A percentile compares a stretch with the other conserved stretches of the same genome.
Evolutionary conservation across 2,113 vertebrate species (phyloP).

Genomic region (Plectropomus leopardus): DNA sequence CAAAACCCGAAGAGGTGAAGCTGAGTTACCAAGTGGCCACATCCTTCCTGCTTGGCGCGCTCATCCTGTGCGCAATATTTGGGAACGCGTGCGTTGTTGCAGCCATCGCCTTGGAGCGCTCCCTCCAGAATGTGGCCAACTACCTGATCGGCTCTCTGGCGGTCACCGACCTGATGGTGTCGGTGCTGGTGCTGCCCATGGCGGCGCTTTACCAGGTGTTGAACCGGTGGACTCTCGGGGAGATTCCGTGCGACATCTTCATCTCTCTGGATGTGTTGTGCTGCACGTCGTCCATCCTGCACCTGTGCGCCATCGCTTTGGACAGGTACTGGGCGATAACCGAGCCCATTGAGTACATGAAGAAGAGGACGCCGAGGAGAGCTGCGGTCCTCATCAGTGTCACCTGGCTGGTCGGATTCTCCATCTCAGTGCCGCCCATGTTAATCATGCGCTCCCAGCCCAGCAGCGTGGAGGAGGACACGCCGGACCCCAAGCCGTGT

Average conservation of each 20-base stretch:
- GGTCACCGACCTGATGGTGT: constrained; percentile 97
- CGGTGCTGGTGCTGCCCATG: constrained; percentile 98
- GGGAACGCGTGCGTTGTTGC: constrained; percentile 98
- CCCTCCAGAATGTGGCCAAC: constrained; percentile 96
- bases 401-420: constrained; percentile 97
- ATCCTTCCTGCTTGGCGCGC: constrained; percentile 90
- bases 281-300: constrained; percentile 98
- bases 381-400: constrained; percentile 94
- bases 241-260: constrained; percentile 95
- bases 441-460: constrained; percentile 88
- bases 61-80: constrained; percentile 94
- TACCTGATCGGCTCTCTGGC: constrained; percentile 98
- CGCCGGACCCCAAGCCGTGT: constrained; percentile 91
- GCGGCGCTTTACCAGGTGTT: constrained; percentile 97
- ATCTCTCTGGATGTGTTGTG: constrained; percentile 96
- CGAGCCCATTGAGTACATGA: constrained; percentile 96
- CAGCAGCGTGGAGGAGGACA: constrained; percentile 90
- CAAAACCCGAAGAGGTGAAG: constrained; percentile 80
- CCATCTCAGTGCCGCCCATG: constrained; percentile 97
- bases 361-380: constrained; percentile 93
- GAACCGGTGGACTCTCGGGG: constrained; percentile 96
- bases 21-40: constrained; percentile 93
- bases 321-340: constrained; percentile 99
- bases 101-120: constrained; percentile 94
- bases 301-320: constrained; percentile 97